phyloP scores from a whole-genome alignment of 2,888 invertebrate species.

The Drosophila lacicola region DNA sequence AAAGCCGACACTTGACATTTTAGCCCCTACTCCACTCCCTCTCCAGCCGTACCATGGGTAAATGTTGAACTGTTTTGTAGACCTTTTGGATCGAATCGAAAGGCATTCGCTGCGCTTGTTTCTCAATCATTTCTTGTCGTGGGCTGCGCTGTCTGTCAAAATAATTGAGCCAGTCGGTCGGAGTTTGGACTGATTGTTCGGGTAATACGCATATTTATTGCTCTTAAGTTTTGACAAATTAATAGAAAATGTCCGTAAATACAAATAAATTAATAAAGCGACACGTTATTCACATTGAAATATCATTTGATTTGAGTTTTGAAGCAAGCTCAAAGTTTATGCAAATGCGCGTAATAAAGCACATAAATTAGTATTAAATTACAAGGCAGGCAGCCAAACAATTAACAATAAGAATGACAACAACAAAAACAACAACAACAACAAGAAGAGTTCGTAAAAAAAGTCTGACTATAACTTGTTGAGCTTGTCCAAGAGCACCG shows the following conservation, averaged over 20 bases:
- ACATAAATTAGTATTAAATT: conserved; percentile 82
- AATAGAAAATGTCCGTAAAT: conserved; percentile 53
- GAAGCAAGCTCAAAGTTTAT: conserved; percentile 59
- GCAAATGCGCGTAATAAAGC: conserved; percentile 72
- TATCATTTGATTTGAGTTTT: conserved; percentile 29
- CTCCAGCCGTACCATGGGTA: background rate
- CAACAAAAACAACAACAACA: conserved; percentile 14
- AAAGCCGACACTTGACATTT: conserved; percentile 60
- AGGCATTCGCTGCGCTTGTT: conserved; percentile 69
- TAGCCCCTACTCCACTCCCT: background rate
- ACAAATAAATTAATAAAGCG: conserved; percentile 40
- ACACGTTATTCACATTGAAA: conserved; percentile 54
- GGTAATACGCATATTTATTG: conserved; percentile 68
- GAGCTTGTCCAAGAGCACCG: conserved; percentile 53
- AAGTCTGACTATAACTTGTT: conserved; percentile 60
- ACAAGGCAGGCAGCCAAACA: conserved; percentile 48
- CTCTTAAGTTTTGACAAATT: conserved; percentile 70
- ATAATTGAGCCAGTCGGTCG: conserved; percentile 50
- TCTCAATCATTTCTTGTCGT: conserved; percentile 36
- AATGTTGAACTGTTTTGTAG: conserved; percentile 9
- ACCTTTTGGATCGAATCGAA: conserved; percentile 48
- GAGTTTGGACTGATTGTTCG: conserved; percentile 38
- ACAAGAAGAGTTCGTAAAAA: conserved; percentile 29
- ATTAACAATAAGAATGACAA: conserved; percentile 35
- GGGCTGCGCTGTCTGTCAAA: conserved; percentile 57